Evolutionary conservation across 1,140 invertebrate genomes (phyloP).

Genomic region (Brachionus manjavacas): DNA sequence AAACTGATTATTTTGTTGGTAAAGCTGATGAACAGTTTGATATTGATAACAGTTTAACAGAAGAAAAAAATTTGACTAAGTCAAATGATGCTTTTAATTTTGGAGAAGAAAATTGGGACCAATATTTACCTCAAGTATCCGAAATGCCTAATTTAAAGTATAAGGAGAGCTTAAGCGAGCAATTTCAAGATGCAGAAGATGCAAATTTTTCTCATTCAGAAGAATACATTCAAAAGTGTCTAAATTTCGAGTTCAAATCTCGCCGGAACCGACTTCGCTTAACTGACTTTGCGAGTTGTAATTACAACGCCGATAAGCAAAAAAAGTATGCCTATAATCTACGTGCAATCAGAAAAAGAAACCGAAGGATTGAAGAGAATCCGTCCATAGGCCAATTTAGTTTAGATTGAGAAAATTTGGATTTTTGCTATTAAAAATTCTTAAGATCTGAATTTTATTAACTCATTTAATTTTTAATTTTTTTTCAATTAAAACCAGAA

Average conservation of each 20-base stretch:
- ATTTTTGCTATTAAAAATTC: background rate
- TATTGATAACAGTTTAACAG: background rate
- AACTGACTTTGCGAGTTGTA: background rate
- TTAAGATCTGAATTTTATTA: background rate
- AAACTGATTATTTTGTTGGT: background rate
- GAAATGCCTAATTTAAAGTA: background rate
- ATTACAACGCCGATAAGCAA: background rate
- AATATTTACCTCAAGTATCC: background rate
- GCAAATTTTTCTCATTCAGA: background rate
- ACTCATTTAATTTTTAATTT: background rate
- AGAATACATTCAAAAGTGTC: slow-evolving; percentile 10
- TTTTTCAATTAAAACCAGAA: background rate
- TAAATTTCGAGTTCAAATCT: background rate
- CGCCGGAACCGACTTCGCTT: background rate
- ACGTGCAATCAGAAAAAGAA: background rate
- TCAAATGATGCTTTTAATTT: background rate
- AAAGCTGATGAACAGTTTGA: background rate
- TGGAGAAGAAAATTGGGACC: slow-evolving; percentile 18
- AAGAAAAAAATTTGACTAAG: background rate
- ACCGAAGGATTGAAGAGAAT: background rate
- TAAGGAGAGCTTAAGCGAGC: background rate
- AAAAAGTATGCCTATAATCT: background rate
- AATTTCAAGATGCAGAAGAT: slow-evolving; percentile 15
- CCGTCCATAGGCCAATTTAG: background rate
- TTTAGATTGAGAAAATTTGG: background rate